phyloP scores from a whole-genome alignment of 2,888 invertebrate genomes.

The Plebejus anna region DNA sequence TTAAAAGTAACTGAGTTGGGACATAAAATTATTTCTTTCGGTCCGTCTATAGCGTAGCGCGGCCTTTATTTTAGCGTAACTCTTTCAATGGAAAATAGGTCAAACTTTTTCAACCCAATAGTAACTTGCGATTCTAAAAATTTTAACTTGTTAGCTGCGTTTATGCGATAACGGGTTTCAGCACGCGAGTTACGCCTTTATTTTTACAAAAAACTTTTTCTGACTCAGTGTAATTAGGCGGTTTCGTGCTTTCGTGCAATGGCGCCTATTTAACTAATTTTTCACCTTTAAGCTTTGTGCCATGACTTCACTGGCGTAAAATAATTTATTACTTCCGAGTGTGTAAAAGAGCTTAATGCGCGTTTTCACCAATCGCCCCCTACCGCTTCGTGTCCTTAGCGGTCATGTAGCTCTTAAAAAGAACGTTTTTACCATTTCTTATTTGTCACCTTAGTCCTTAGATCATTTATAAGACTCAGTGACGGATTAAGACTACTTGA shows the following conservation, averaged over 20 bases:
- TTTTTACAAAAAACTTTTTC: slow-evolving; percentile 21
- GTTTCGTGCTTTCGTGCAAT: slow-evolving; percentile 26
- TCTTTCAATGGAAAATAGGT: slow-evolving; percentile 15
- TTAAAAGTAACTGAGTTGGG: background rate
- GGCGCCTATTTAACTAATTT: slow-evolving; percentile 10
- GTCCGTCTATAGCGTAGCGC: background rate
- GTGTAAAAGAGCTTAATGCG: background rate
- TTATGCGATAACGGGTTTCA: slow-evolving; percentile 19
- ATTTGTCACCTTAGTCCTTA: too few species aligned
- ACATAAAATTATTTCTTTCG: background rate
- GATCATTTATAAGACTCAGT: too few species aligned
- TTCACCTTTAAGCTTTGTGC: slow-evolving; percentile 30
- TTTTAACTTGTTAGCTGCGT: slow-evolving; percentile 18
- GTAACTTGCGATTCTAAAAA: slow-evolving; percentile 12
- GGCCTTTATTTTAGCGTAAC: slow-evolving; percentile 7
- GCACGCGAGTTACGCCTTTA: slow-evolving; percentile 24
- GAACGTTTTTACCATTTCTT: too few species aligned
- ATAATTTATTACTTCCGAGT: background rate
- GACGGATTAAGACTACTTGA: too few species aligned
- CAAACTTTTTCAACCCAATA: slow-evolving; percentile 21
- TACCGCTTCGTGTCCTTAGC: too few species aligned
- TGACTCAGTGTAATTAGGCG: slow-evolving; percentile 29
- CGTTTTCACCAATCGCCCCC: background rate
- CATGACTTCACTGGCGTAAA: background rate
- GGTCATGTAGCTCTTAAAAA: too few species aligned